phyloP scores from a whole-genome alignment of 2,113 vertebrate species.

The Oophaga pumilio region DNA sequence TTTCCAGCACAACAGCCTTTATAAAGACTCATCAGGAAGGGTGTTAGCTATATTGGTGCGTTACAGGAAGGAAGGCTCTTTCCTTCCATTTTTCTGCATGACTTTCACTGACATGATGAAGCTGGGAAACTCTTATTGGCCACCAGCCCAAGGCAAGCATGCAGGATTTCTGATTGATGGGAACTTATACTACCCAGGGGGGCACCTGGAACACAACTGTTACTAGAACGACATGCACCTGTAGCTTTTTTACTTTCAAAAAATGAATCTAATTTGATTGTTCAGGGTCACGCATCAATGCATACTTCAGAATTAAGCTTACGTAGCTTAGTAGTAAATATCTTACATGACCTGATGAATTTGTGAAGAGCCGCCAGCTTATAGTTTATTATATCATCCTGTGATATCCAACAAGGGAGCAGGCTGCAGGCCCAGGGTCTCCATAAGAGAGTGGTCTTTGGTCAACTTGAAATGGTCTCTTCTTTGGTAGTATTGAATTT shows the following conservation, averaged over 20 bases:
- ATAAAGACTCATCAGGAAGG: constrained; percentile 74
- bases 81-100: constrained; percentile 75
- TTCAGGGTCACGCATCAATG: background rate
- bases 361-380: background rate
- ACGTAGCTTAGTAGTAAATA: background rate
- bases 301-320: background rate
- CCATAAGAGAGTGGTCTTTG: background rate
- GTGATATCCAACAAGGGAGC: background rate
- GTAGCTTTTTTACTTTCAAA: background rate
- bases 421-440: too few relatives aligned
- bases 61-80: constrained; percentile 74
- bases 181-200: constrained; percentile 66
- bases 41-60: constrained; percentile 72
- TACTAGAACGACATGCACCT: background rate
- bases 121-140: constrained; percentile 74
- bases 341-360: background rate
- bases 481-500: background rate
- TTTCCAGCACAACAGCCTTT: constrained; percentile 71
- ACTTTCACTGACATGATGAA: constrained; percentile 79
- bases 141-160: constrained; percentile 69
- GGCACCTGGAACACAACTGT: constrained; percentile 37
- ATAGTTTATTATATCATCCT: background rate
- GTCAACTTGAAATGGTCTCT: background rate
- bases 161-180: constrained; percentile 68
- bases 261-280: background rate